Base-by-base conservation (phyloP, 2,113 vertebrate species). In the Sakesphorus luctuosus region DNA sequence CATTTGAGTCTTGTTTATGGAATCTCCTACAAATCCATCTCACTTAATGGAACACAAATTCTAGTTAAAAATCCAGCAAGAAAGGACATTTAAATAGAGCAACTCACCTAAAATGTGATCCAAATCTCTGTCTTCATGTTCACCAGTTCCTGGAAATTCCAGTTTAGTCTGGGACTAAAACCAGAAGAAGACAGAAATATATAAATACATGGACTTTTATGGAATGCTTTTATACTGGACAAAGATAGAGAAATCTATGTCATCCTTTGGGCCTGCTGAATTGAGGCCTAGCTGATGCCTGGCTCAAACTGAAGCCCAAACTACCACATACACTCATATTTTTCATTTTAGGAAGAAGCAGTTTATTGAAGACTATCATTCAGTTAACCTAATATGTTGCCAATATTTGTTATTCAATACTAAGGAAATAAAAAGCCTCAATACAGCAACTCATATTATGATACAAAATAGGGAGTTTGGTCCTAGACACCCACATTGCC, bases 321-420 rank as follows among this genome's bases (percentile, higher is more conserved):
- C 40, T 43, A 43, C 40, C 40, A 43, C 40, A 43, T 73, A 35
- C 5, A 9, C 28, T 33, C 43, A 55, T 21, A 10, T 17, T 88
- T 95, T 83, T 90, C 18, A 61, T 61, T 93, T 88, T 38, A 80
- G 33, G 33, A 83, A 89, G 50, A 92, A 68, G 36, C 8, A 46
- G 11, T 28, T 80, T 62, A 67, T 49, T 84, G 35, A 89, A 81
- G 47, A 18, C 58, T 68, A 61, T 74, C 5, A 38, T 35, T 83
- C 46, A 80, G 36, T 53, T 90, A 59, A 58, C 73, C 19, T 73
- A 68, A 43, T 25, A 9, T 35, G 13, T 65, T 87, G 66, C 49
- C 78, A 93, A 10, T 87, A 85, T 84, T 87, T 91, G 69, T 89
- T 75, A 87, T 61, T 94, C 76, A 50, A 95, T 73, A 91, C 21